Percentiles rank a stretch among this genome's conserved stretches.
These are phyloP conservation scores for Mesorhabditis sp. DNA, from an alignment of 2,888 invertebrate species.

Conservation along the genomic window DNA sequence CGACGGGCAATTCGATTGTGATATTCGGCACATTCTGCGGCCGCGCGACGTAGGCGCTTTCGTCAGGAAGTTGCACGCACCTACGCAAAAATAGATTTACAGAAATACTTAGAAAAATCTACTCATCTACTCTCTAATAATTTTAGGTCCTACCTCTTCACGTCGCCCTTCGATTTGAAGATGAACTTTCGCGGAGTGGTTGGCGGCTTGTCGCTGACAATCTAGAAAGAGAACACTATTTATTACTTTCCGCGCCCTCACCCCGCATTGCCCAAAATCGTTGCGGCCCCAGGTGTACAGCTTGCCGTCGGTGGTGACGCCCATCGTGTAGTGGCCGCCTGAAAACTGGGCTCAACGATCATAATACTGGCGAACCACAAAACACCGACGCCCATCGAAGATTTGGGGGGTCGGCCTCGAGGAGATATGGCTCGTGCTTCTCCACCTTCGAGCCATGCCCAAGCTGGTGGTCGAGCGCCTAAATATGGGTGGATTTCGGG, in stretches of 20 bases:
- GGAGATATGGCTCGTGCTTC: constrained; percentile 35
- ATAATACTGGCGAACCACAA: no score
- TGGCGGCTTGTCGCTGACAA: constrained; percentile 9
- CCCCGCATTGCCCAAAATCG: constrained; percentile 44
- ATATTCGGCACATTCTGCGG: constrained; percentile 18
- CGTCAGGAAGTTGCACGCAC: constrained; percentile 24
- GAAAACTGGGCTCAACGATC: constrained; percentile 11
- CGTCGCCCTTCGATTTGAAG: constrained; percentile 30
- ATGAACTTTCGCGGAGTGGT: constrained; percentile 21
- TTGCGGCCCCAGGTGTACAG: constrained; percentile 50
- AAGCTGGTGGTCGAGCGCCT: constrained; percentile 46
- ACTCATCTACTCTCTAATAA: neutral
- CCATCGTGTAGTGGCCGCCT: constrained; percentile 48
- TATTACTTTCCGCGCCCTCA: neutral
- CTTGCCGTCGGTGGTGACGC: constrained; percentile 30
- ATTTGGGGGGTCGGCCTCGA: constrained; percentile 25
- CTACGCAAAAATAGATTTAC: neutral
- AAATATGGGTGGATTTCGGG: constrained; percentile 8
- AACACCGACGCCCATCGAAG: no score
- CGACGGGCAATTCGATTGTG: constrained; percentile 5
- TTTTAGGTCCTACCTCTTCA: neutral
- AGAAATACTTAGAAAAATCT: no score
- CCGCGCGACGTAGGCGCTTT: constrained; percentile 19
- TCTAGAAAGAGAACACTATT: neutral
- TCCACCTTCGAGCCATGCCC: constrained; percentile 49